Conservation (phyloP, 2,797 vertebrate genomes). For the Cryptoprocta ferox region DNA sequence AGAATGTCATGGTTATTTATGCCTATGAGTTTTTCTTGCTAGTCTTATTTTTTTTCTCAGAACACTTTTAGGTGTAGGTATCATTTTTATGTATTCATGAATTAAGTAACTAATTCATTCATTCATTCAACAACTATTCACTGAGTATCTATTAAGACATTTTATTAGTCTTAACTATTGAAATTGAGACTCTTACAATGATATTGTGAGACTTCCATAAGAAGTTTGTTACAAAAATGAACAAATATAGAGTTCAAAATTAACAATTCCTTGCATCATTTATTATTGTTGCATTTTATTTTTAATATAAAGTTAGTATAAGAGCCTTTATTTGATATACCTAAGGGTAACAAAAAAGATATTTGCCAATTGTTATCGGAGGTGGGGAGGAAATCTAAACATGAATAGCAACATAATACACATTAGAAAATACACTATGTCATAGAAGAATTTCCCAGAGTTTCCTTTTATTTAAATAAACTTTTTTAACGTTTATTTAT, state of each 20-base stretch:
- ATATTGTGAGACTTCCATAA: slow-evolving; percentile 19
- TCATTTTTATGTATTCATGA: slow-evolving; percentile 43
- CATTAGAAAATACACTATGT: background rate
- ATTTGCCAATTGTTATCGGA: background rate
- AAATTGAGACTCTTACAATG: background rate
- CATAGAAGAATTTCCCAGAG: background rate
- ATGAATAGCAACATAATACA: background rate
- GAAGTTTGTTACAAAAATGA: slow-evolving; percentile 39
- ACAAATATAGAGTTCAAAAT: background rate
- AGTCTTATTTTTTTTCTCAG: background rate
- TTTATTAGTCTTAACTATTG: background rate
- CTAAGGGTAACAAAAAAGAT: background rate
- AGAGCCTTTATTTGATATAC: background rate
- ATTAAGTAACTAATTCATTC: background rate
- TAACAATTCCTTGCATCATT: background rate
- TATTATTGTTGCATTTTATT: slow-evolving; percentile 22
- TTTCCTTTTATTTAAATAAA: background rate
- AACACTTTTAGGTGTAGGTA: slow-evolving; percentile 6
- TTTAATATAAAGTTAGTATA: slow-evolving; percentile 22
- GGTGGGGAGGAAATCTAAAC: background rate
- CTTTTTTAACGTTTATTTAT: too few relatives aligned
- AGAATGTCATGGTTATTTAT: background rate
- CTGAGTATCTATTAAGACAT: background rate
- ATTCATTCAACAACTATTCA: background rate
- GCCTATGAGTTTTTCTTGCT: slow-evolving; percentile 3